phyloP scores from a whole-genome alignment of 1,140 invertebrate species.

The Bombus confusus region DNA sequence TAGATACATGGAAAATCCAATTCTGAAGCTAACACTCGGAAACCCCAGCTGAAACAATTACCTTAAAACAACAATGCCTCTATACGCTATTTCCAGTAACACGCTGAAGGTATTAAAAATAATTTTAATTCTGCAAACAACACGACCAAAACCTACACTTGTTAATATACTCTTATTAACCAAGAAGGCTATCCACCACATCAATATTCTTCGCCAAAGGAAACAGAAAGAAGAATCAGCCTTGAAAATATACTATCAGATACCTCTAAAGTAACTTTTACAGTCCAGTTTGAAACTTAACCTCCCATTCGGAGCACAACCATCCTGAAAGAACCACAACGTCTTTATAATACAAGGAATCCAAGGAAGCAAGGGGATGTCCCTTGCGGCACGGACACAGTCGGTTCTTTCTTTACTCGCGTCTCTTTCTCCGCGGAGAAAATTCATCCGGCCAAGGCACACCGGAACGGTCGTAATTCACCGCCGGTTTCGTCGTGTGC shows the following conservation, averaged over 20 bases:
- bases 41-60: too few relatives aligned
- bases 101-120: background rate
- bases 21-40: too few relatives aligned
- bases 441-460: constrained; percentile 13
- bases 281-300: background rate
- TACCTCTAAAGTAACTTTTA: background rate
- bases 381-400: background rate
- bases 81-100: too few relatives aligned
- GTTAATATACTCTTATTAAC: too few relatives aligned
- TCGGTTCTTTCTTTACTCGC: background rate
- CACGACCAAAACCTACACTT: background rate
- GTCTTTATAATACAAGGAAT: background rate
- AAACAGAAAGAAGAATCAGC: background rate
- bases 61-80: too few relatives aligned
- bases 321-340: background rate
- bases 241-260: too few relatives aligned
- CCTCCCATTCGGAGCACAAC: background rate
- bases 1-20: too few relatives aligned
- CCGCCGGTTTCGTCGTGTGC: constrained; percentile 48
- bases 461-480: constrained; percentile 59
- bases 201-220: too few relatives aligned
- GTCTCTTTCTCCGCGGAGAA: background rate
- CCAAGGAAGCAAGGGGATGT: background rate
- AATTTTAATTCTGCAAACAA: background rate
- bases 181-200: background rate